Percentiles rank a stretch among this genome's conserved stretches.
These are phyloP conservation scores for Furcifer pardalis DNA, from an alignment of 2,797 vertebrate species.

Conservation along the genomic window DNA sequence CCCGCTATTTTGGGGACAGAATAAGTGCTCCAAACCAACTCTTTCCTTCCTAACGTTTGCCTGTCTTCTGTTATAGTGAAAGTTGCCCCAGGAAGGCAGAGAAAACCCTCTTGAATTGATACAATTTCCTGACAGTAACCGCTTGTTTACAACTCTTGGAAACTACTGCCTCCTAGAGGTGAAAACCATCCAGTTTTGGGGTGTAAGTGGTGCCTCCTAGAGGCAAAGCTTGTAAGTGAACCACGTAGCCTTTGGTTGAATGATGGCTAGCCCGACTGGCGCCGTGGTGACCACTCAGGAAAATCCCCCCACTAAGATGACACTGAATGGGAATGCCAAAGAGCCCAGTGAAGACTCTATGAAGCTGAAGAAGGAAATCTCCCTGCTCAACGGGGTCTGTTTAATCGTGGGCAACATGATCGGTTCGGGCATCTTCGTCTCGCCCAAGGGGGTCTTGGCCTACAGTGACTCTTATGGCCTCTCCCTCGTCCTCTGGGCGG, in stretches of 20 bases:
- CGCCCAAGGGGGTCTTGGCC: constrained; percentile 90
- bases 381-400: constrained; percentile 88
- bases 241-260: not conserved
- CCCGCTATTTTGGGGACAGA: not conserved
- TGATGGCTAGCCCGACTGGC: not conserved
- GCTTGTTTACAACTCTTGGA: rapidly evolving
- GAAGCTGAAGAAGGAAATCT: constrained; percentile 93
- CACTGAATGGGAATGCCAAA: not conserved
- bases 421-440: constrained; percentile 93
- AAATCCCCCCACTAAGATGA: not conserved
- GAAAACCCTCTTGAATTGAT: no score
- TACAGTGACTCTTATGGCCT: constrained; percentile 91
- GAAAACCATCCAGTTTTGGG: not conserved
- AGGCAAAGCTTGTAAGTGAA: not conserved
- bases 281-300: not conserved
- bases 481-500: constrained; percentile 88
- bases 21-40: not conserved
- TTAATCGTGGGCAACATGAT: constrained; percentile 98
- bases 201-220: not conserved
- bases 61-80: not conserved
- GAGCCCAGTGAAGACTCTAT: constrained; percentile 73
- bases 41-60: not conserved
- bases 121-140: no score
- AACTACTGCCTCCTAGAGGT: not conserved
- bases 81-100: no score